phyloP scores from a whole-genome alignment of 2,888 invertebrate genomes.

The Eurytoma adleriae region DNA sequence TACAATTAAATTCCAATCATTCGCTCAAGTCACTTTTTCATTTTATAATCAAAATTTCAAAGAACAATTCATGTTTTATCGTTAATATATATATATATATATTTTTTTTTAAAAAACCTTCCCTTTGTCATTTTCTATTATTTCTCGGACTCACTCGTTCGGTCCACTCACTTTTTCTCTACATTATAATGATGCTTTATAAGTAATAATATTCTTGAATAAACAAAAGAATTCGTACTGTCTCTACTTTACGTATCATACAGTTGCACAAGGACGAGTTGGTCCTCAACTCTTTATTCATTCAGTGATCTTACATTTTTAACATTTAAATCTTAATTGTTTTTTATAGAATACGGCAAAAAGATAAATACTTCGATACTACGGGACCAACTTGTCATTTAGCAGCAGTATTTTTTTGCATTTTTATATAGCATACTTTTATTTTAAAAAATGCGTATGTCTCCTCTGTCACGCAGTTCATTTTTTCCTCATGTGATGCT shows the following conservation, averaged over 20 bases:
- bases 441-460: conserved; percentile 67
- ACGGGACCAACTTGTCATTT: conserved; percentile 63
- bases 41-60: conserved; percentile 62
- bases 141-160: conserved; percentile 43
- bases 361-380: conserved; percentile 38
- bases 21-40: conserved; percentile 48
- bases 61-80: conserved; percentile 45
- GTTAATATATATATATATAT: conserved; percentile 22
- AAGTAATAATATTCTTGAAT: conserved; percentile 52
- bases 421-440: conserved; percentile 64
- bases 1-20: conserved; percentile 53
- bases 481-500: conserved; percentile 58
- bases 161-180: conserved; percentile 45
- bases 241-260: conserved; percentile 59
- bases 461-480: conserved; percentile 59
- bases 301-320: conserved; percentile 26
- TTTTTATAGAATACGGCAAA: conserved; percentile 21
- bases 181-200: conserved; percentile 53
- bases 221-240: conserved; percentile 47
- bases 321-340: conserved; percentile 33
- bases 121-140: conserved; percentile 24
- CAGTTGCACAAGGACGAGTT: conserved; percentile 66
- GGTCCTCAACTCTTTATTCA: conserved; percentile 57
- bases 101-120: conserved; percentile 46
- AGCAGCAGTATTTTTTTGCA: conserved; percentile 61